A percentile compares a stretch with the other conserved stretches of the same genome.
Evolutionary conservation across 2,888 invertebrate genomes (phyloP).

Genomic region (Brassicogethes aeneus): DNA sequence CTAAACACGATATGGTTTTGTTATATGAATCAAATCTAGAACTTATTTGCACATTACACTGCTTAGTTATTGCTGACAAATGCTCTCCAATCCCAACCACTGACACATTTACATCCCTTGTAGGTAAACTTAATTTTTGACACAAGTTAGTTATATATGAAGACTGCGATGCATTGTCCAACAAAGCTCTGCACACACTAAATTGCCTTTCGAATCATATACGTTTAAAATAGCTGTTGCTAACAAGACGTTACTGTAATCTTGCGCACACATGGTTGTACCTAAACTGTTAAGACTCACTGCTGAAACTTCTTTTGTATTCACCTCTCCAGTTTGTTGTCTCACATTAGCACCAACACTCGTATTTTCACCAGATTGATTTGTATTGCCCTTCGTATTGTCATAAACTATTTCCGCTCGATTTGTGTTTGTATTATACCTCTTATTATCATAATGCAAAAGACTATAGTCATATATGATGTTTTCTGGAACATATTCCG

Average conservation of each 20-base stretch:
- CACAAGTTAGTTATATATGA: slow-evolving; percentile 6
- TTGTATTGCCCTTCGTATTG: not conserved
- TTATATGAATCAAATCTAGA: not conserved
- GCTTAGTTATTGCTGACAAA: not conserved
- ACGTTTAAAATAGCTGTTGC: not conserved
- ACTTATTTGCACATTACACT: not conserved
- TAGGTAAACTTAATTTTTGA: not conserved
- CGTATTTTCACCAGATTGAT: not conserved
- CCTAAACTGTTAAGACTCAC: not conserved
- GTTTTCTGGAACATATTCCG: too few species aligned
- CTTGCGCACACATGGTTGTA: not conserved
- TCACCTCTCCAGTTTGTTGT: not conserved
- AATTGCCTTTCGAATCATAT: not conserved
- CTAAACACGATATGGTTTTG: not conserved
- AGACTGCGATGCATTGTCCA: slow-evolving; percentile 7
- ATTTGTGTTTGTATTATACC: not conserved
- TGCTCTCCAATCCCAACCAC: not conserved
- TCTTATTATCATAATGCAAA: not conserved
- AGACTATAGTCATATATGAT: too few species aligned
- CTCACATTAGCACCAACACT: not conserved
- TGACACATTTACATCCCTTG: not conserved
- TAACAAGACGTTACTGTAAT: not conserved
- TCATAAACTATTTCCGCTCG: not conserved
- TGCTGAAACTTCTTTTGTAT: not conserved
- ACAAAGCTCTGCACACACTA: slow-evolving; percentile 5